A percentile compares a stretch with the other conserved stretches of the same genome.
phyloP scores from a whole-genome alignment of 2,797 vertebrate genomes.

The Hafferia zeledoni region DNA sequence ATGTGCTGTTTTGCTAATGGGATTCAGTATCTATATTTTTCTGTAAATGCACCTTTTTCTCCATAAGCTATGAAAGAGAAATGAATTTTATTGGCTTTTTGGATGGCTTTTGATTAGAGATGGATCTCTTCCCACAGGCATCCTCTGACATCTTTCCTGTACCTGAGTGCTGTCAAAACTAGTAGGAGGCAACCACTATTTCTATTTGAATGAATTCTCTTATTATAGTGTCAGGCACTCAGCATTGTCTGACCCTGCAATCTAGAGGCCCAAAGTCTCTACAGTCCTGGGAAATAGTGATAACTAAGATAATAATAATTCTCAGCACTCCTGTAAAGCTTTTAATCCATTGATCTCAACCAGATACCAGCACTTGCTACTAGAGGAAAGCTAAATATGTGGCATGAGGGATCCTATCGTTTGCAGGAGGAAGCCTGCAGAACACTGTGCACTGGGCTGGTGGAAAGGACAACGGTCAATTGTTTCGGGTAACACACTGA shows the following conservation, averaged over 20 bases:
- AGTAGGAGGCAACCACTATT: background rate
- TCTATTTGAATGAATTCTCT: constrained; percentile 26
- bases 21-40: background rate
- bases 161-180: background rate
- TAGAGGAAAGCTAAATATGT: background rate
- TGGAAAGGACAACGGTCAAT: constrained; percentile 1
- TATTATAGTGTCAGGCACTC: constrained; percentile 27
- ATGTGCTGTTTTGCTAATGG: background rate
- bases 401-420: constrained; percentile 3
- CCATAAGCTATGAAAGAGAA: background rate
- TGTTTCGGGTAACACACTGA: background rate
- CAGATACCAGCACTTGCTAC: constrained; percentile 17
- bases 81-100: constrained; percentile 36
- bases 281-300: constrained; percentile 32
- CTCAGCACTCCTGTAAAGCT: constrained; percentile 49
- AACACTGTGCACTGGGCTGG: background rate
- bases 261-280: constrained; percentile 25
- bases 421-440: constrained; percentile 14
- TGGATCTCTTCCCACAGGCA: background rate
- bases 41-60: background rate
- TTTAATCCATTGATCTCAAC: constrained; percentile 60
- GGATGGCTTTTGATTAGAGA: background rate
- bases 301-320: constrained; percentile 64
- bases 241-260: constrained; percentile 35
- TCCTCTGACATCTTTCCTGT: constrained; percentile 6